Evolutionary conservation across 2,797 vertebrate species (phyloP), one percentile per base, ranked within the genome.

Genomic region (Chaenodraco wilsoni): DNA sequence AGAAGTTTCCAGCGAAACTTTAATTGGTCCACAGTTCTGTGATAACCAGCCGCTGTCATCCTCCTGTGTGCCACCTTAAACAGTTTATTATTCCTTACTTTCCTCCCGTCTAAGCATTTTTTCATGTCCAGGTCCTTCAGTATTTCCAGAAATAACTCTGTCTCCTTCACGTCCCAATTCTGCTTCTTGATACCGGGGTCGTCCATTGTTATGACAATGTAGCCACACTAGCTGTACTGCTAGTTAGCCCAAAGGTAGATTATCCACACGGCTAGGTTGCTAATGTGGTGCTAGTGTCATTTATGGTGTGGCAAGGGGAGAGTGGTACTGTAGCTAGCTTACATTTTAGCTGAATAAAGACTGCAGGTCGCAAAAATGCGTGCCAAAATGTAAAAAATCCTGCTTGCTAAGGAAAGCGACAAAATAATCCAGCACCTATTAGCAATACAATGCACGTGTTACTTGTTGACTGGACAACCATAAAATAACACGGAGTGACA

Each of bases 1-100:
- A 91, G 89, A 48, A 91, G 87, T 88, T 93, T 93, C 90, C 90
- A 93, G 44, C 90, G 86, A 11, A 91, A 87, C 85, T 91, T 91
- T 0, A 92, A 13, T 33, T 93, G 89, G 73, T 93, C 91, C 75
- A 91, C 89, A 3, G 90, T 90, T 7, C 90, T 62, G 58, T 87
- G 87, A 8, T 86, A 91, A 0, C 89, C 91, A 3, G 90, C 92
- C 16, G 87, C 82, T 1, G 84, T 89, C 90, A 91, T 91, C 4
- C 91, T 78, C 76, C 86, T 46, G 55, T 91, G 90, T 0, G 91
- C 92, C 81, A 91, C 85, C 69, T 87, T 88, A 43, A 92, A 93
- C 1, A 91, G 82, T 33, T 76, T 87, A 48, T 81, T 80, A 23
- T 91, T 92, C 66, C 85, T 66, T 50, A 91, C 90, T 85, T 91